phyloP scores from a whole-genome alignment of 2,113 vertebrate species.

The Pachypanchax playfairii region DNA sequence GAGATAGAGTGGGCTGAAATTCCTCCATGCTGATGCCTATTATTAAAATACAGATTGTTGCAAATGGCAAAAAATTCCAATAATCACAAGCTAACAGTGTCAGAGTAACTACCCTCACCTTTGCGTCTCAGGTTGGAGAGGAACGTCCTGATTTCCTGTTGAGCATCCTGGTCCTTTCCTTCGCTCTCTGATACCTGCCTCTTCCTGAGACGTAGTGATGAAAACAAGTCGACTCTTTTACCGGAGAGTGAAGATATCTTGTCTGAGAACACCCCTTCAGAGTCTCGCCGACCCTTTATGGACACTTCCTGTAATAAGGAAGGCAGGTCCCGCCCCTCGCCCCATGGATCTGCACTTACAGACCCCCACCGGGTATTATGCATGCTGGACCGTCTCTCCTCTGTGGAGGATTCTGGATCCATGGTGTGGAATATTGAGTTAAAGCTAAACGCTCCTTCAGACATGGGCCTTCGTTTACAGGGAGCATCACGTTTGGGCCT shows the following conservation, averaged over 20 bases:
- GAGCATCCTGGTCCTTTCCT: constrained; percentile 42
- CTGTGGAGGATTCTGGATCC: not conserved
- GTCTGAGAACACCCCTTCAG: constrained; percentile 48
- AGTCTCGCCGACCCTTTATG: constrained; percentile 39
- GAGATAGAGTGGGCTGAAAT: too few species aligned
- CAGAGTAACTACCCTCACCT: constrained; percentile 43
- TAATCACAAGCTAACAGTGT: not conserved
- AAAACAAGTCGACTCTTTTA: constrained; percentile 75
- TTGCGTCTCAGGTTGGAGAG: constrained; percentile 75
- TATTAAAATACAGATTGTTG: too few species aligned
- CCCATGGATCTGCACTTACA: constrained; percentile 32
- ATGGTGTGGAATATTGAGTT: constrained; percentile 17
- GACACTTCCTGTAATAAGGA: constrained; percentile 73
- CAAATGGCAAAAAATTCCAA: not conserved
- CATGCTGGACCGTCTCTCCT: not conserved
- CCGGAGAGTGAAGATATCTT: constrained; percentile 45
- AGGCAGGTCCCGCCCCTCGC: constrained; percentile 64
- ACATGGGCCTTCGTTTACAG: constrained; percentile 62
- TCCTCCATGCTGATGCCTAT: too few species aligned
- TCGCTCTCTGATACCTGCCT: constrained; percentile 14
- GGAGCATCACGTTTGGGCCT: constrained; percentile 34
- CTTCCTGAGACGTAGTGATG: constrained; percentile 77
- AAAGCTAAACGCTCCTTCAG: constrained; percentile 67
- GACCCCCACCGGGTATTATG: not conserved
- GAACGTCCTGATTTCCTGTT: constrained; percentile 71